Conservation (phyloP, 2,888 invertebrate species). For the Phanerotoma sp. region DNA sequence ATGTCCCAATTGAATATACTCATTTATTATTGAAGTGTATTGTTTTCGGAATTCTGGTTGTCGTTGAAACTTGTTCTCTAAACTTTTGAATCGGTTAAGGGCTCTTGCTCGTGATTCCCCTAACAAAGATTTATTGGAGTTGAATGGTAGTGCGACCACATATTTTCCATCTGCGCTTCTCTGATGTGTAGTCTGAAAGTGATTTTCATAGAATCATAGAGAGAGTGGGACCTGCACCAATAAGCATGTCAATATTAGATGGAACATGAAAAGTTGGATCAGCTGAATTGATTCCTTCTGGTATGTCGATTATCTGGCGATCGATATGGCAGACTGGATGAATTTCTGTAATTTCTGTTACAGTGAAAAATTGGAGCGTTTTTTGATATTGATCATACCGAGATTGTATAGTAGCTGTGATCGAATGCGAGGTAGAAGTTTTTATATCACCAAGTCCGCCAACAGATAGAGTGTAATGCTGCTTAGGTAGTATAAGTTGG, state of each 20-base stretch:
- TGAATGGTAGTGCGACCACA: constrained; percentile 25
- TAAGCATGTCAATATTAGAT: constrained; percentile 13
- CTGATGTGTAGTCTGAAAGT: constrained; percentile 4
- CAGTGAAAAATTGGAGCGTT: too few species aligned
- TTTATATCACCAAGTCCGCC: too few species aligned
- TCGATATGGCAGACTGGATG: constrained; percentile 20
- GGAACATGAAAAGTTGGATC: constrained; percentile 26
- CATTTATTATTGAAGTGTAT: constrained; percentile 17
- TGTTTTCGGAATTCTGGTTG: constrained; percentile 13
- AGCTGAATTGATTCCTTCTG: constrained; percentile 12
- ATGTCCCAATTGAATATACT: constrained; percentile 19
- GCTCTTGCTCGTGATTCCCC: constrained; percentile 15
- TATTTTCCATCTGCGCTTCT: constrained; percentile 15
- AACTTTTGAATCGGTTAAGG: constrained; percentile 12
- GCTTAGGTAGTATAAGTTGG: too few species aligned
- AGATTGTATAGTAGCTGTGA: too few species aligned
- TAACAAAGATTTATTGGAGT: constrained; percentile 5
- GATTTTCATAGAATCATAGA: constrained; percentile 13
- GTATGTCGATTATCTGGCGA: not conserved
- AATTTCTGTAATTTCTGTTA: too few species aligned
- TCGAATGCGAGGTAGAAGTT: too few species aligned
- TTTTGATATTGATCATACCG: too few species aligned
- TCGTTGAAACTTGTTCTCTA: constrained; percentile 17
- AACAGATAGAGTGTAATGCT: too few species aligned
- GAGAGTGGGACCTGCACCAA: constrained; percentile 18